phyloP scores from a whole-genome alignment of 2,888 invertebrate genomes.

The Thecocarcelia acutangulata region DNA sequence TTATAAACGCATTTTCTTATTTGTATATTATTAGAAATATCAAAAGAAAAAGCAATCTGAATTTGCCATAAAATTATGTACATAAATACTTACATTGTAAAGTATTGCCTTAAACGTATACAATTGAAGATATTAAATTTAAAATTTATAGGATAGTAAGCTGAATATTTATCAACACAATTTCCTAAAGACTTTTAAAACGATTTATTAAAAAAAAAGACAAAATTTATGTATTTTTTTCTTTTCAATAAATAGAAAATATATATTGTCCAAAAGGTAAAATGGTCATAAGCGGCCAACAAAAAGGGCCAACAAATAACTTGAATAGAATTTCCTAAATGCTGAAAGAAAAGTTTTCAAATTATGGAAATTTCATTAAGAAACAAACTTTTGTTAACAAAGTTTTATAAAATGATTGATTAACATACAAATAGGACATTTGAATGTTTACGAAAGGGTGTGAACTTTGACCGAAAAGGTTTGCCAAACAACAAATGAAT shows the following conservation, averaged over 20 bases:
- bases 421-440: conserved; percentile 3
- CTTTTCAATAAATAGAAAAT: no score
- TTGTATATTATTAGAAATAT: conserved; percentile 30
- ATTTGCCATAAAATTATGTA: conserved; percentile 21
- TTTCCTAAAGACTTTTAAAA: conserved; percentile 31
- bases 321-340: no score
- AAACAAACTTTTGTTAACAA: conserved; percentile 9
- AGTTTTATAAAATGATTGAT: conserved; percentile 3
- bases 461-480: no score
- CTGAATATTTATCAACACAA: conserved; percentile 48
- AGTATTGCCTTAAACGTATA: conserved; percentile 3
- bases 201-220: conserved; percentile 21
- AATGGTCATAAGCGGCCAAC: conserved; percentile 9
- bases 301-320: not conserved
- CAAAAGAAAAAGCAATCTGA: no score
- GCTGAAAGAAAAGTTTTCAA: conserved; percentile 4
- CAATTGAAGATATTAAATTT: conserved; percentile 41
- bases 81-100: no score
- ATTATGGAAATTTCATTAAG: not conserved
- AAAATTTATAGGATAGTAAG: conserved; percentile 55
- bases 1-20: conserved; percentile 65
- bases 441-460: not conserved
- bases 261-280: not conserved
- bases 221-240: conserved; percentile 14
- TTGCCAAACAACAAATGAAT: no score